A percentile compares a stretch with the other conserved stretches of the same genome.
phyloP scores from a whole-genome alignment of 2,113 vertebrate genomes.

The Bungarus multicinctus region DNA sequence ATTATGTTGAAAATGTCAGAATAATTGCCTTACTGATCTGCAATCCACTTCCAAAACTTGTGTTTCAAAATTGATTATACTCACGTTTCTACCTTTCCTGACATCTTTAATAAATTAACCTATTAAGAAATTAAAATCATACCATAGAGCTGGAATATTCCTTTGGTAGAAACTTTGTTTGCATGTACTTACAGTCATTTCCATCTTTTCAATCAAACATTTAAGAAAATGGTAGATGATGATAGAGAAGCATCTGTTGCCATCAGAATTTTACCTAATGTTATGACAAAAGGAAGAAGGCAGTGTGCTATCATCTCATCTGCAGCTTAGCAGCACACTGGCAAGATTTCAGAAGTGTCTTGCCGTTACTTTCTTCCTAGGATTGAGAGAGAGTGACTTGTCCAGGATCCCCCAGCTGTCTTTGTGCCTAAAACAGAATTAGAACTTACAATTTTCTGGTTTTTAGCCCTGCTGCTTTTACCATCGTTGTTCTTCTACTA shows the following conservation, averaged over 20 bases:
- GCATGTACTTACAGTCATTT: neutral
- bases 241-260: neutral
- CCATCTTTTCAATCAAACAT: neutral
- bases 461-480: neutral
- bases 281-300: neutral
- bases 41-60: neutral
- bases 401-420: neutral
- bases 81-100: neutral
- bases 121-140: neutral
- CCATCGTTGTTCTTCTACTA: neutral
- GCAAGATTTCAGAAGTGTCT: neutral
- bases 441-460: neutral
- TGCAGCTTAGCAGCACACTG: neutral
- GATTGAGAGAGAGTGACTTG: neutral
- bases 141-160: neutral
- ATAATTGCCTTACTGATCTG: neutral
- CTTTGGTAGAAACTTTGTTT: neutral
- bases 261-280: neutral
- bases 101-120: neutral
- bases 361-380: neutral
- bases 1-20: neutral
- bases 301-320: no score
- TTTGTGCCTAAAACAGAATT: neutral
- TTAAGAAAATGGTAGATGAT: neutral
- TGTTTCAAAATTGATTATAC: neutral